A percentile compares a stretch with the other conserved stretches of the same genome.
phyloP scores from a whole-genome alignment of 1,140 invertebrate genomes.

The Lasaia peninsularis region DNA sequence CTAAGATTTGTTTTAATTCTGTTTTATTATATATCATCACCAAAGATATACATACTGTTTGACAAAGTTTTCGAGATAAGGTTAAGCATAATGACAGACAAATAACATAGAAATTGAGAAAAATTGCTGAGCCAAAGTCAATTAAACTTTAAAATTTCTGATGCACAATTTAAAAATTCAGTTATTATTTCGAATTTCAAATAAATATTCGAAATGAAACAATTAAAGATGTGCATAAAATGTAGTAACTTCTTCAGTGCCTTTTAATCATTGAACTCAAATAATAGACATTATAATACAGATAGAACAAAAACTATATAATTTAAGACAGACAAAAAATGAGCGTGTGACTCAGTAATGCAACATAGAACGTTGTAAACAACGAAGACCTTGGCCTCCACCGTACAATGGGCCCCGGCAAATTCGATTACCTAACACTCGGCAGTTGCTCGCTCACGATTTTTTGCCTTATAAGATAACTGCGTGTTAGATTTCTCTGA shows the following conservation, averaged over 20 bases:
- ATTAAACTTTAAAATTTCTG: too few relatives aligned
- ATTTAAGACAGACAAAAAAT: slow-evolving; percentile 1
- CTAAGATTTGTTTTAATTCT: too few relatives aligned
- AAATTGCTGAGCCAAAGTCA: too few relatives aligned
- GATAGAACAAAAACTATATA: slow-evolving; percentile 1
- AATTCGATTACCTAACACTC: slow-evolving; percentile 68
- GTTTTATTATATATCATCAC: too few relatives aligned
- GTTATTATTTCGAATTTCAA: too few relatives aligned
- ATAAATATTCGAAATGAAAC: too few relatives aligned
- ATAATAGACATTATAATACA: slow-evolving; percentile 1
- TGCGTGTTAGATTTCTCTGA: slow-evolving; percentile 14
- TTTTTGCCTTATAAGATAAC: slow-evolving; percentile 41
- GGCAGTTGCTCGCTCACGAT: slow-evolving; percentile 58
- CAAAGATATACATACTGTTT: too few relatives aligned
- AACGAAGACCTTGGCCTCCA: slow-evolving; percentile 64
- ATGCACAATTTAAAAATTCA: too few relatives aligned
- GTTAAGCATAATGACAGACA: too few relatives aligned
- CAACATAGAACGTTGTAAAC: slow-evolving; percentile 57
- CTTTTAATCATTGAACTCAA: neutral
- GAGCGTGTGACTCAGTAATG: slow-evolving; percentile 27
- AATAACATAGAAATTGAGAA: too few relatives aligned
- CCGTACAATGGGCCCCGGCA: slow-evolving; percentile 64
- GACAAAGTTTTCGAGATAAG: too few relatives aligned
- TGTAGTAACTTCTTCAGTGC: too few relatives aligned
- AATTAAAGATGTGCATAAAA: neutral